Percentiles rank a stretch among this genome's conserved stretches.
Evolutionary conservation across 2,888 invertebrate genomes (phyloP).

Genomic region (Eupeodes luniger): DNA sequence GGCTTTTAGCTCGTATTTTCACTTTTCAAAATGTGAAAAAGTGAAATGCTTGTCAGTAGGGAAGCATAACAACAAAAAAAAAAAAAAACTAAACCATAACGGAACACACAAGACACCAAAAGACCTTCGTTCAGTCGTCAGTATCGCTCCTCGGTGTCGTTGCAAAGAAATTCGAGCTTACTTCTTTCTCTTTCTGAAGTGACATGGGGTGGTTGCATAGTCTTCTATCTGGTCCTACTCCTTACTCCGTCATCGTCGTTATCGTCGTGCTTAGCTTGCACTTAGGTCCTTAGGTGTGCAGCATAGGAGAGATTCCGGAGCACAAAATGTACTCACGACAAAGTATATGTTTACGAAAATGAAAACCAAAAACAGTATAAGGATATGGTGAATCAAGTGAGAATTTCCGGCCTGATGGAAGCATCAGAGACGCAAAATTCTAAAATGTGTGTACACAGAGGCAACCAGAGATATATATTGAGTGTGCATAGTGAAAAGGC

Average conservation of each 20-base stretch:
- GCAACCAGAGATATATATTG: constrained; percentile 10
- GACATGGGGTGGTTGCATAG: neutral
- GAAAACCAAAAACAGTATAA: neutral
- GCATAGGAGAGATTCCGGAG: constrained; percentile 64
- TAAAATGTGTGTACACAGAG: constrained; percentile 43
- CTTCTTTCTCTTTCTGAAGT: constrained; percentile 11
- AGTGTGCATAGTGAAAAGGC: constrained; percentile 52
- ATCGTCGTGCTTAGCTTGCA: constrained; percentile 3
- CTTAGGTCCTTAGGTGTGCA: constrained; percentile 47
- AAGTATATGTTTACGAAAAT: neutral
- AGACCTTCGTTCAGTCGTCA: constrained; percentile 49
- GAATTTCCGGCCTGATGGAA: constrained; percentile 72
- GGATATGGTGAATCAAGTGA: constrained; percentile 62
- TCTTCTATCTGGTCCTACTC: neutral
- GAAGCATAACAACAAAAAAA: neutral
- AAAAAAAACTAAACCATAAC: constrained; percentile 12
- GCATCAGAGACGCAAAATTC: constrained; percentile 48
- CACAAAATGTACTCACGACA: constrained; percentile 26
- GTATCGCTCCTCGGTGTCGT: neutral
- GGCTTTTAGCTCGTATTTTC: constrained; percentile 74
- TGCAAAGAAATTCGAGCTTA: constrained; percentile 61
- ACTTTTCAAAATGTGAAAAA: constrained; percentile 74
- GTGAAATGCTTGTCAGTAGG: constrained; percentile 73
- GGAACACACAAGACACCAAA: constrained; percentile 44
- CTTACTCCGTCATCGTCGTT: neutral